Conservation (phyloP, 2,888 invertebrate species). For the Pterostichus niger region DNA sequence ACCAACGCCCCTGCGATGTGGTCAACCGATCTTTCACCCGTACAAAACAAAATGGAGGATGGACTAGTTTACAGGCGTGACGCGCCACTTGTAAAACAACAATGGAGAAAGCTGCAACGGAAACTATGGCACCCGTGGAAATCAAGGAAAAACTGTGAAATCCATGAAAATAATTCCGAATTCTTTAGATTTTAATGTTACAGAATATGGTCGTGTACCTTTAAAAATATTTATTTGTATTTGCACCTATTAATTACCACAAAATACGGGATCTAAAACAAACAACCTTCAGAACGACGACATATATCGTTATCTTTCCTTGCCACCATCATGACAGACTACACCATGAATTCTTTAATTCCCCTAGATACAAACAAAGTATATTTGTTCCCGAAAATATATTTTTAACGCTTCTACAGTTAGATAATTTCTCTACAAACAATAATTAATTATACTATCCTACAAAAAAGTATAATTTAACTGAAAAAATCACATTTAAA, state of each 20-base stretch:
- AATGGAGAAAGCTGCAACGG: constrained; percentile 60
- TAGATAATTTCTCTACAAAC: no score
- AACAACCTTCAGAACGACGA: constrained; percentile 26
- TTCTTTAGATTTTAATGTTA: constrained; percentile 10
- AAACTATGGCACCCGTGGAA: neutral
- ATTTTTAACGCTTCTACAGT: neutral
- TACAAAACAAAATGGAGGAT: constrained; percentile 75
- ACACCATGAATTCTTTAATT: neutral
- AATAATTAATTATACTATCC: neutral
- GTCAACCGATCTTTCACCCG: constrained; percentile 76
- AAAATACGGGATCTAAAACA: constrained; percentile 21
- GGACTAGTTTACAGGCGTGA: constrained; percentile 76
- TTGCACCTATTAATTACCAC: constrained; percentile 18
- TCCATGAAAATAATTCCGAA: neutral
- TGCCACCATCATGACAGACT: neutral
- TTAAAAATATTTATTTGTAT: constrained; percentile 26
- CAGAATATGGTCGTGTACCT: constrained; percentile 31
- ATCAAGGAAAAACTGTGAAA: constrained; percentile 24
- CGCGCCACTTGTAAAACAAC: constrained; percentile 66
- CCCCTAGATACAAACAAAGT: constrained; percentile 11
- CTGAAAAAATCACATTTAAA: neutral
- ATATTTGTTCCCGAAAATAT: neutral
- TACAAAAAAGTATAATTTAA: neutral
- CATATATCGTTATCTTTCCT: constrained; percentile 1
- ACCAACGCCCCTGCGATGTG: constrained; percentile 76